A percentile compares a stretch with the other conserved stretches of the same genome.
These are phyloP conservation scores for Astropecten irregularis DNA, from an alignment of 53 echinoderm and acorn worm species.

Conservation along the genomic window DNA sequence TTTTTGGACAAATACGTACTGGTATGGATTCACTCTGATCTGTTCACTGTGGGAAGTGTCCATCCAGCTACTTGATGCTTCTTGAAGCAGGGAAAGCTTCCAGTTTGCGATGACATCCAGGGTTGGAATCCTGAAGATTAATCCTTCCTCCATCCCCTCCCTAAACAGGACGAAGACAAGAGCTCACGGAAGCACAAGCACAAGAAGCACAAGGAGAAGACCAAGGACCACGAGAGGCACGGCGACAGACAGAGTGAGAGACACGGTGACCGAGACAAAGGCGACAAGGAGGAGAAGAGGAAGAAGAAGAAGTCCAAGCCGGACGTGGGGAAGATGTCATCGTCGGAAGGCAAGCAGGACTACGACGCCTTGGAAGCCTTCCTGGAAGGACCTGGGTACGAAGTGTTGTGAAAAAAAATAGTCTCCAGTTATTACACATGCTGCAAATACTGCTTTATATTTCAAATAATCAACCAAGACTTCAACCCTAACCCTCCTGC, in stretches of 20 bases:
- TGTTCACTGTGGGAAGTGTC: too few relatives aligned
- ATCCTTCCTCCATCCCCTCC: too few relatives aligned
- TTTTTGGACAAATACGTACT: too few relatives aligned
- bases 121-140: too few relatives aligned
- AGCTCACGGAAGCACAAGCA: slow-evolving; percentile 57
- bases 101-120: too few relatives aligned
- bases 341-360: slow-evolving; percentile 18
- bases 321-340: not conserved
- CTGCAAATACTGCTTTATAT: not conserved
- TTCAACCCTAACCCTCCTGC: too few relatives aligned
- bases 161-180: slow-evolving; percentile 89
- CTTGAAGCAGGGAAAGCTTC: too few relatives aligned
- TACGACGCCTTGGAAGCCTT: slow-evolving; percentile 82
- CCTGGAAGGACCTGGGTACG: slow-evolving; percentile 73
- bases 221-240: slow-evolving; percentile 40
- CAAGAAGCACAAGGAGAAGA: slow-evolving; percentile 89
- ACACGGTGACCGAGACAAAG: not conserved
- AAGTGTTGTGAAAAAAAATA: slow-evolving; percentile 1
- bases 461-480: too few relatives aligned
- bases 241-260: not conserved
- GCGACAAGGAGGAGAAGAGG: slow-evolving; percentile 64
- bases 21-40: too few relatives aligned
- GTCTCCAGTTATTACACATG: not conserved
- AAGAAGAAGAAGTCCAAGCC: slow-evolving; percentile 61
- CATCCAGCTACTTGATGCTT: too few relatives aligned